Conservation (phyloP, 2,113 vertebrate species). For the Salvelinus namaycush region DNA sequence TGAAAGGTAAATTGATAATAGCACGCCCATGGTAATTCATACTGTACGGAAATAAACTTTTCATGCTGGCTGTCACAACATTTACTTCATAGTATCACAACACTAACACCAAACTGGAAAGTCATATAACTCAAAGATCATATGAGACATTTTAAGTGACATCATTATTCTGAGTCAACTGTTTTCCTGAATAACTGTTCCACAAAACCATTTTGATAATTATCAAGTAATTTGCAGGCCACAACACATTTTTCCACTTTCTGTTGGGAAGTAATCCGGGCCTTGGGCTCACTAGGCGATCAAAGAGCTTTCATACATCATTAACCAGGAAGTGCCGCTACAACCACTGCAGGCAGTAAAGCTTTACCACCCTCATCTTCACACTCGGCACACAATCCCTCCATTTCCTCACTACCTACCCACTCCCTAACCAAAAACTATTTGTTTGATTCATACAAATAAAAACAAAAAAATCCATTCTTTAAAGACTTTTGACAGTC, state of each 20-base stretch:
- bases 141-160: slow-evolving; percentile 47
- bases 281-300: slow-evolving; percentile 56
- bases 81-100: no score
- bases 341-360: slow-evolving; percentile 62
- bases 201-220: slow-evolving; percentile 55
- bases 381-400: slow-evolving; percentile 33
- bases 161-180: slow-evolving; percentile 7
- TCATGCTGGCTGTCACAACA: no score
- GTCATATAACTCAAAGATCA: no score
- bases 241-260: slow-evolving; percentile 68
- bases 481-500: background rate
- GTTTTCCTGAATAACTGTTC: slow-evolving; percentile 52
- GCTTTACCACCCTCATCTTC: slow-evolving; percentile 65
- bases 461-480: background rate
- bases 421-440: background rate
- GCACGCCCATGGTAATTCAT: no score
- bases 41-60: no score
- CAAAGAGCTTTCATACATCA: slow-evolving; percentile 77
- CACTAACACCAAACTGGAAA: no score
- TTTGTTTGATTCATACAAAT: slow-evolving; percentile 1
- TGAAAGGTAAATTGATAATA: no score
- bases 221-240: slow-evolving; percentile 64
- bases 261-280: slow-evolving; percentile 56
- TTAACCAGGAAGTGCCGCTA: slow-evolving; percentile 73
- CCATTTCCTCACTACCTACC: slow-evolving; percentile 16